These are phyloP conservation scores for Antrozous pallidus DNA, from an alignment of 2,797 vertebrate genomes.

Conservation along the genomic window DNA sequence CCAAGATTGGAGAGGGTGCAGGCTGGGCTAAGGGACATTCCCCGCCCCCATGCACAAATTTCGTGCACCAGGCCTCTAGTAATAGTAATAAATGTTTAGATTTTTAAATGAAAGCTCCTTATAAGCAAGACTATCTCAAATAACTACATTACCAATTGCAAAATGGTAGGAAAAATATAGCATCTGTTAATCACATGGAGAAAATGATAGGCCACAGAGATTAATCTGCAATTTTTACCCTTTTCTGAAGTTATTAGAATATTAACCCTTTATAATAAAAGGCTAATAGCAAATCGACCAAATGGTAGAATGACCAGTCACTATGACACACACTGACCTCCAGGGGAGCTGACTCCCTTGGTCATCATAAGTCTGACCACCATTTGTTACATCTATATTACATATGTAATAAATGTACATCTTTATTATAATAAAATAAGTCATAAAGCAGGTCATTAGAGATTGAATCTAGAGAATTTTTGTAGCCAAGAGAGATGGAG, in stretches of 20 bases:
- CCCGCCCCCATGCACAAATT: no score
- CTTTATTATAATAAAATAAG: not conserved
- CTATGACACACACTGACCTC: no score
- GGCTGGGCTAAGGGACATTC: no score
- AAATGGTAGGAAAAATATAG: not conserved
- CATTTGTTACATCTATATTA: no score
- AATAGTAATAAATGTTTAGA: not conserved
- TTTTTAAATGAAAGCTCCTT: constrained; percentile 16
- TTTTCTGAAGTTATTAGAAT: constrained; percentile 10
- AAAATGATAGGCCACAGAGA: not conserved
- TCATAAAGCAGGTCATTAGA: not conserved
- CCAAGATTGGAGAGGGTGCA: no score
- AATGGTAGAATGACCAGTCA: no score
- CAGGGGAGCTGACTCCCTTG: no score
- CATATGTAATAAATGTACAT: not conserved
- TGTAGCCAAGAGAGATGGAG: not conserved
- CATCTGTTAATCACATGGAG: not conserved
- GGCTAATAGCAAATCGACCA: no score
- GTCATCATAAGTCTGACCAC: no score
- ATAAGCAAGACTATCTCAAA: not conserved
- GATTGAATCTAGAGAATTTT: not conserved
- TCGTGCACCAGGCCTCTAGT: no score
- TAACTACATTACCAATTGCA: not conserved
- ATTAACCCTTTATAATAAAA: not conserved
- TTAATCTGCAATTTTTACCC: not conserved